Percentiles rank a stretch among this genome's conserved stretches.
Evolutionary conservation across 1,140 invertebrate species (phyloP).

Genomic region (Nephila pilipes): DNA sequence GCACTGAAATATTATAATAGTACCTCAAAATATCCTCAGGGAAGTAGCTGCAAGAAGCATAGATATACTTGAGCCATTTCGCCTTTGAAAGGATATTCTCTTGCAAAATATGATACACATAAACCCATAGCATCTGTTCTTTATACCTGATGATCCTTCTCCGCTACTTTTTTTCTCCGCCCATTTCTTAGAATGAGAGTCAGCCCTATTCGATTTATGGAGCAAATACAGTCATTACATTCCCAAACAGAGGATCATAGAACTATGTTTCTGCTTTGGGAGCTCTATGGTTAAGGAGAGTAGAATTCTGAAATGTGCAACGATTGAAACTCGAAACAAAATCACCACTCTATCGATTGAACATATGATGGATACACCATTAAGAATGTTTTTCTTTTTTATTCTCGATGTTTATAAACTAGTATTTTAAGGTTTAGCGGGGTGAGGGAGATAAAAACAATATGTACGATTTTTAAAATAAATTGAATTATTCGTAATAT

Average conservation of each 20-base stretch:
- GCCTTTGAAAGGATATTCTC: background rate
- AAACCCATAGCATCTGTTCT: constrained; percentile 3
- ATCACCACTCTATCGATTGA: background rate
- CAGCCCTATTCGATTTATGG: constrained; percentile 16
- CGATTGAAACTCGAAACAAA: background rate
- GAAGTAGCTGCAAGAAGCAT: background rate
- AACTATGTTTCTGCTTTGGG: background rate
- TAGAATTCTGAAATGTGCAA: background rate
- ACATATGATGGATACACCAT: background rate
- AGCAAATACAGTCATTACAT: constrained; percentile 7
- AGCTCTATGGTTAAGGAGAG: background rate
- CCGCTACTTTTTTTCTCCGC: background rate
- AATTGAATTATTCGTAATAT: too few species aligned
- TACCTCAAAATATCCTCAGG: too few species aligned
- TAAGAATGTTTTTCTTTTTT: background rate
- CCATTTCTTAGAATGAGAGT: background rate
- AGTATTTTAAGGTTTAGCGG: too few species aligned
- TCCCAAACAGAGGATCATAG: background rate
- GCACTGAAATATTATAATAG: too few species aligned
- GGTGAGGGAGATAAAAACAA: too few species aligned
- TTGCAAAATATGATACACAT: constrained; percentile 9
- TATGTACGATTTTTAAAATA: too few species aligned
- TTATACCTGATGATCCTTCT: constrained; percentile 31
- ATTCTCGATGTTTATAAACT: background rate
- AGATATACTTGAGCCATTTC: background rate